phyloP scores from a whole-genome alignment of 2,888 invertebrate species.

The Smittia sp. region DNA sequence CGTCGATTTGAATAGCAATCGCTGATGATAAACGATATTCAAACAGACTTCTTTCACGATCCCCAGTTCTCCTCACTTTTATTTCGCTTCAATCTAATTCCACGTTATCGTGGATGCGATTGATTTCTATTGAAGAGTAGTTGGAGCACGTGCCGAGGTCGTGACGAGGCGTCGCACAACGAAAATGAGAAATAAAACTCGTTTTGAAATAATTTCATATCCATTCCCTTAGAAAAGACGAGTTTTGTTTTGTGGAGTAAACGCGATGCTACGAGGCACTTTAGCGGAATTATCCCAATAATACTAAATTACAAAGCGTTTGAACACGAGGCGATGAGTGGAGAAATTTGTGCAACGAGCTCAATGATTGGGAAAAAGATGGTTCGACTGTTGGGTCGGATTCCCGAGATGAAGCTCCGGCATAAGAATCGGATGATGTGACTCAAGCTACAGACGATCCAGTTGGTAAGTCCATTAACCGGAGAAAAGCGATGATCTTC shows the following conservation, averaged over 20 bases:
- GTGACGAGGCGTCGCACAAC: slow-evolving; percentile 42
- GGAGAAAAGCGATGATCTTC: slow-evolving; percentile 7
- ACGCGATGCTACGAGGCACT: slow-evolving; percentile 33
- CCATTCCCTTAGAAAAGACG: not conserved
- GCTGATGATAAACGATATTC: slow-evolving; percentile 25
- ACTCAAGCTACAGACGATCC: not conserved
- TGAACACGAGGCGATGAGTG: not conserved
- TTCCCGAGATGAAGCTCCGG: too few species aligned
- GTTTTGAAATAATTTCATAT: slow-evolving; percentile 23
- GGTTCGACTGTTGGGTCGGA: too few species aligned
- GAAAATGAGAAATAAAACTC: slow-evolving; percentile 4
- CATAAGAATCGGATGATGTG: too few species aligned
- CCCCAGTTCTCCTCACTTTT: not conserved
- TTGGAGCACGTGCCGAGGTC: slow-evolving; percentile 42
- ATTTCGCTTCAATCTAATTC: not conserved
- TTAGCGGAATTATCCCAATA: slow-evolving; percentile 29
- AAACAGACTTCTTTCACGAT: slow-evolving; percentile 11
- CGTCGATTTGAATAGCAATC: not conserved
- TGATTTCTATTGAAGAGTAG: slow-evolving; percentile 25
- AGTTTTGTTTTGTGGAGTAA: slow-evolving; percentile 33
- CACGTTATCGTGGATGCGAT: slow-evolving; percentile 16
- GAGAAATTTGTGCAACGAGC: not conserved
- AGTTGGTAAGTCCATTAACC: not conserved
- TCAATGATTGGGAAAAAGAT: too few species aligned
- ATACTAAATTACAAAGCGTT: slow-evolving; percentile 27